Base-by-base conservation (phyloP, 2,888 invertebrate genomes). In the Unio delphinus region DNA sequence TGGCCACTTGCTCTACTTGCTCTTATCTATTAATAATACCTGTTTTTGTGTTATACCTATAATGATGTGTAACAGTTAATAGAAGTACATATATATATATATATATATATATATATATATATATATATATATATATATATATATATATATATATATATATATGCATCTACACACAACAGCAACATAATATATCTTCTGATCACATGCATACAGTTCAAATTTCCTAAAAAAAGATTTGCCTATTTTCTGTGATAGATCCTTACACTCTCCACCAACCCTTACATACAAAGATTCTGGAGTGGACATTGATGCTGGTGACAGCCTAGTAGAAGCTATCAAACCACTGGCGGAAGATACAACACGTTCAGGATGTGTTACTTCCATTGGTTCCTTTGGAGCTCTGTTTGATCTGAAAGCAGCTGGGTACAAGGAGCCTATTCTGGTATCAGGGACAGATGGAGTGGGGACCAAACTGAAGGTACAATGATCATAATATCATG, bases 391-490 rank as follows among this genome's bases (percentile, higher is more conserved):
- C 71, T 99, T 96, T 91, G 98, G 98, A 54, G 98, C 97, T 0
- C 92, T 98, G 20, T 97, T 98, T 91, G 97, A 97, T 86, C 90
- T 95, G 23, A 84, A 85, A 64, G 94, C 94, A 67, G 93, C 94
- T 11, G 94, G 94, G 1, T 93, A 94, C 79, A 92, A 92, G 78
- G 95, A 96, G 88, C 96, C 98, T 0, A 92, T 98, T 28, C 91
- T 99, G 1, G 96, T 98, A 23, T 96, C 97, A 75, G 96, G 97
- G 1, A 96, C 97, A 0, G 98, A 98, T 87, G 99, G 99, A 0
- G 98, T 99, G 60, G 98, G 99, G 1, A 97, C 98, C 7, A 99
- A 99, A 90, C 92, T 99, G 2, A 96, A 96, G 92, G 95, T 96
- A 73, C 61, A 28, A 34, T 45, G 15, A 11, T 18, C 20, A 23